Conservation (phyloP, 2,888 invertebrate species). For the Ichneumoninae sp. region DNA sequence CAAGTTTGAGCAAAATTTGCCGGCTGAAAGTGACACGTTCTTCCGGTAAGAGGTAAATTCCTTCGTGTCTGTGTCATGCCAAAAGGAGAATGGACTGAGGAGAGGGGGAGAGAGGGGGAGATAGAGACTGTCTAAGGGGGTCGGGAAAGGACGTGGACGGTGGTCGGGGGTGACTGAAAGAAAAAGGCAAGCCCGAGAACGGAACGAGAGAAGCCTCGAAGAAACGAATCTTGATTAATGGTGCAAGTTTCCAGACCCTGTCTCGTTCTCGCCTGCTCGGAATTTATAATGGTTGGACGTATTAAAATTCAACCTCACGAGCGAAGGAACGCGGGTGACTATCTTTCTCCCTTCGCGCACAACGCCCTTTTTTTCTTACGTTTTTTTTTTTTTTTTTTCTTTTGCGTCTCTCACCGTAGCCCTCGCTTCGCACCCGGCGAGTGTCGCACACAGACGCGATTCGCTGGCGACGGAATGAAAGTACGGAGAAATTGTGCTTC, state of each 20-base stretch:
- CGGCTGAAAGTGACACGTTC: conserved; percentile 56
- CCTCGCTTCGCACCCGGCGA: conserved; percentile 1
- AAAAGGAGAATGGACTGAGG: conserved; percentile 31
- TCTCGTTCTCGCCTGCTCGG: conserved; percentile 71
- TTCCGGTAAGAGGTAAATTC: conserved; percentile 42
- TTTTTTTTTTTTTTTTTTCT: conserved; percentile 39
- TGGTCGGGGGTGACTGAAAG: conserved; percentile 10
- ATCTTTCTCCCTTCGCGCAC: conserved; percentile 26
- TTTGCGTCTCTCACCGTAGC: conserved; percentile 8
- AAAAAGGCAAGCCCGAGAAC: conserved; percentile 31
- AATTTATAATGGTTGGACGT: conserved; percentile 80
- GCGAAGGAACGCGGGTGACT: conserved; percentile 58
- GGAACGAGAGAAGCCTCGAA: conserved; percentile 65
- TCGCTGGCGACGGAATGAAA: conserved; percentile 37
- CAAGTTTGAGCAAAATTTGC: conserved; percentile 30
- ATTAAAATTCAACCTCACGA: conserved; percentile 81
- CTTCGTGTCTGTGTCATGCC: conserved; percentile 38
- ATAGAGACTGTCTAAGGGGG: conserved; percentile 15
- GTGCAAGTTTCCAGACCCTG: conserved; percentile 79
- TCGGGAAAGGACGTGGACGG: conserved; percentile 27
- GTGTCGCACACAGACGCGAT: conserved; percentile 1
- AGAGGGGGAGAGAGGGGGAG: neutral
- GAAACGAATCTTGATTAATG: conserved; percentile 83
- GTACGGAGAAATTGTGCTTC: conserved; percentile 46
- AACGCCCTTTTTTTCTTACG: conserved; percentile 45